A percentile compares a stretch with the other conserved stretches of the same genome.
Evolutionary conservation across 2,888 invertebrate species (phyloP).

Genomic region (Quadriops clusia): DNA sequence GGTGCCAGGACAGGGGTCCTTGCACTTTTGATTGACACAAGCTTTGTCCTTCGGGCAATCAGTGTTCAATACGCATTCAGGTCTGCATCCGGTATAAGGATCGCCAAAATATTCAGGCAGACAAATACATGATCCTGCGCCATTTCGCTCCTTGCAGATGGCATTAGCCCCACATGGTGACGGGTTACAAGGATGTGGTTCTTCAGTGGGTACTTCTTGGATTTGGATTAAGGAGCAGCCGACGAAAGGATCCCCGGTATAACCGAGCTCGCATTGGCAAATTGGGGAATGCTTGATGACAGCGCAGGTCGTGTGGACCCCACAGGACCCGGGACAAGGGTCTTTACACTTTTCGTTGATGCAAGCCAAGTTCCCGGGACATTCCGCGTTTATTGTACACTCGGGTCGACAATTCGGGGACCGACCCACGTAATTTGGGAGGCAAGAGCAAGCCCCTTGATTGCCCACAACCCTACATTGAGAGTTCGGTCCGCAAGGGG

Average conservation of each 20-base stretch:
- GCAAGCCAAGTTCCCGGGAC: slow-evolving; percentile 72
- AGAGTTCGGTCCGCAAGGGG: slow-evolving; percentile 76
- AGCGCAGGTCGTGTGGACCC: slow-evolving; percentile 61
- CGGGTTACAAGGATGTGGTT: slow-evolving; percentile 69
- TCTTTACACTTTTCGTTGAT: slow-evolving; percentile 68
- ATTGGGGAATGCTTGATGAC: slow-evolving; percentile 75
- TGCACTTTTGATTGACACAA: slow-evolving; percentile 75
- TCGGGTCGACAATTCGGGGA: slow-evolving; percentile 79
- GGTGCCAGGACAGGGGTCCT: slow-evolving; percentile 70
- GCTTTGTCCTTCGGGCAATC: slow-evolving; percentile 67
- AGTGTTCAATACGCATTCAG: slow-evolving; percentile 74
- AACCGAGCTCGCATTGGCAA: slow-evolving; percentile 69
- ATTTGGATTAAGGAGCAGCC: slow-evolving; percentile 45
- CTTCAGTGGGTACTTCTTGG: slow-evolving; percentile 39
- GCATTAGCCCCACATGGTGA: slow-evolving; percentile 82
- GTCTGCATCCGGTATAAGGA: slow-evolving; percentile 74
- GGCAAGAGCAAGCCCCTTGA: slow-evolving; percentile 69
- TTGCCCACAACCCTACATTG: slow-evolving; percentile 67
- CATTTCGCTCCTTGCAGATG: slow-evolving; percentile 68
- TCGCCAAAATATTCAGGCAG: slow-evolving; percentile 74
- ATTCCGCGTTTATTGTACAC: slow-evolving; percentile 75
- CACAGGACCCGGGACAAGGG: slow-evolving; percentile 79
- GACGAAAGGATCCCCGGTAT: slow-evolving; percentile 75
- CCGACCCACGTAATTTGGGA: slow-evolving; percentile 66
- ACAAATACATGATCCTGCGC: slow-evolving; percentile 75